phyloP scores from a whole-genome alignment of 2,113 vertebrate species.

The Furnarius figulus region DNA sequence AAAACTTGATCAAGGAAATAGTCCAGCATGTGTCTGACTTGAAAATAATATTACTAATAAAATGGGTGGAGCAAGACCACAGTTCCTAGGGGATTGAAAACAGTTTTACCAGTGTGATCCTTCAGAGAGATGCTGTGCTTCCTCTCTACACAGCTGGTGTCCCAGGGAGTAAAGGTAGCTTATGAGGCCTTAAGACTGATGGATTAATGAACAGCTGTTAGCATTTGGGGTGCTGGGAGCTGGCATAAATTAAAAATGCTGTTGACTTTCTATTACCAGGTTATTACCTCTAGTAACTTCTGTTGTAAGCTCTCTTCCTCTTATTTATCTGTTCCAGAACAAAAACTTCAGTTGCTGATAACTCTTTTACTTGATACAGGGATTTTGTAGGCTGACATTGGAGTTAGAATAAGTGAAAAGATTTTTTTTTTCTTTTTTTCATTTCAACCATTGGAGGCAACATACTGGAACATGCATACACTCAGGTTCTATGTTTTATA shows the following conservation, averaged over 20 bases:
- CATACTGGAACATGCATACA: too few relatives aligned
- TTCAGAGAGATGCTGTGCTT: not conserved
- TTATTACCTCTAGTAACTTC: not conserved
- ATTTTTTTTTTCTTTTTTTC: not conserved
- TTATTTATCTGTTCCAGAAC: not conserved
- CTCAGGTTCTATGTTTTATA: not conserved
- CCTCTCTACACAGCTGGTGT: not conserved
- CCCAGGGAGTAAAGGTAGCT: not conserved
- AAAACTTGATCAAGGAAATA: not conserved
- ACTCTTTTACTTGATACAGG: rapidly evolving
- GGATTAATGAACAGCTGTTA: not conserved
- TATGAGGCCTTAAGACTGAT: not conserved
- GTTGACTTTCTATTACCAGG: not conserved
- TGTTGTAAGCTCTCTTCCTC: not conserved
- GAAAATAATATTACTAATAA: not conserved
- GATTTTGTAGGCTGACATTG: not conserved
- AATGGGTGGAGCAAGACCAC: not conserved
- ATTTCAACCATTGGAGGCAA: not conserved
- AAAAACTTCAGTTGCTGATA: not conserved
- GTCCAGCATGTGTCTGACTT: not conserved
- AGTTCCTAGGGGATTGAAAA: not conserved
- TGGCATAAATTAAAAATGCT: not conserved
- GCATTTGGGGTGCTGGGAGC: not conserved
- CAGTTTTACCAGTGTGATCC: not conserved
- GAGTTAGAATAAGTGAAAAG: not conserved